Percentiles rank a stretch among this genome's conserved stretches.
phyloP scores from a whole-genome alignment of 2,888 invertebrate species.

The Eutolmus rufibarbis region DNA sequence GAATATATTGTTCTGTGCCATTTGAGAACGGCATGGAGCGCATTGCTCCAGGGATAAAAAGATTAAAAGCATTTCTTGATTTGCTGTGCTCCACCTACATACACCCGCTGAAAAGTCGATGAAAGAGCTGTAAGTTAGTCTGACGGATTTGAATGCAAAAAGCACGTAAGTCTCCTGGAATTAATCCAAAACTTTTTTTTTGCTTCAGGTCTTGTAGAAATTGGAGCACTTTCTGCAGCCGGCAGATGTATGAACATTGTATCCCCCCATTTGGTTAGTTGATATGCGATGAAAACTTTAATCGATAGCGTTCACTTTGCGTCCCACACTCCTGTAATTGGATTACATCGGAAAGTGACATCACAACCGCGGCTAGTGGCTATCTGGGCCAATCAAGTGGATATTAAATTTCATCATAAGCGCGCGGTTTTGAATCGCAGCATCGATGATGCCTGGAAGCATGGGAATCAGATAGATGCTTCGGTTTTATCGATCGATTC shows the following conservation, averaged over 20 bases:
- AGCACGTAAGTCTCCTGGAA: constrained; percentile 23
- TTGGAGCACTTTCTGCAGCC: not conserved
- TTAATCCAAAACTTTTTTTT: not conserved
- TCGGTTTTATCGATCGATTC: not conserved
- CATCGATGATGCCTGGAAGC: not conserved
- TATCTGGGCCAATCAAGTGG: constrained; percentile 26
- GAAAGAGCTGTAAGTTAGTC: not conserved
- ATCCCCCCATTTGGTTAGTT: not conserved
- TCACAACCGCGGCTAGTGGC: not conserved
- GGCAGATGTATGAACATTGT: not conserved
- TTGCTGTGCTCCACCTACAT: constrained; percentile 8
- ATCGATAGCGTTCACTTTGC: constrained; percentile 20
- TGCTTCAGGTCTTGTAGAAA: not conserved
- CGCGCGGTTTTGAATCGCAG: not conserved
- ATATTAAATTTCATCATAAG: constrained; percentile 16
- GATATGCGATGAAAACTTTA: constrained; percentile 19
- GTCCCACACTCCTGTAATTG: not conserved
- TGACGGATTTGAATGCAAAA: not conserved
- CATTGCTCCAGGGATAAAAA: not conserved
- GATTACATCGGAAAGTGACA: constrained; percentile 26
- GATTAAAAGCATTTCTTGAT: constrained; percentile 1
- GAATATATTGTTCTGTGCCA: not conserved
- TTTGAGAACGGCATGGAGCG: not conserved
- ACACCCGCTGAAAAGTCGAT: not conserved
- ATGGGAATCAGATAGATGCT: not conserved